Percentiles rank a stretch among this genome's conserved stretches.
phyloP scores from a whole-genome alignment of 2,888 invertebrate genomes.

The Himalopsyche kuldschensis region DNA sequence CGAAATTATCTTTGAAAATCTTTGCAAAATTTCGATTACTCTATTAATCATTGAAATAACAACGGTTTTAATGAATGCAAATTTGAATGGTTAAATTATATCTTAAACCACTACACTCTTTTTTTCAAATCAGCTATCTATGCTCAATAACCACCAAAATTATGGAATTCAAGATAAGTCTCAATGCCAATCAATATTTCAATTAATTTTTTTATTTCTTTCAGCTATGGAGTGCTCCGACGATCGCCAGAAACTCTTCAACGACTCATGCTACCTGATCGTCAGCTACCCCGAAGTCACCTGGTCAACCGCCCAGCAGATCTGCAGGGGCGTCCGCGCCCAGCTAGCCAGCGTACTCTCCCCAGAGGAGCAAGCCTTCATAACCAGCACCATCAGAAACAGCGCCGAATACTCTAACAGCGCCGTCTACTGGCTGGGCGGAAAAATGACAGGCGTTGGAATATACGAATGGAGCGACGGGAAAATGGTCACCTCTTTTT shows the following conservation, averaged over 20 bases:
- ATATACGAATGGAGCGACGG: constrained; percentile 70
- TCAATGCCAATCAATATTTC: not conserved
- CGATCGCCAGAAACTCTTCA: constrained; percentile 68
- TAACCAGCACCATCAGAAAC: constrained; percentile 68
- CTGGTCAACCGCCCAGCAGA: constrained; percentile 69
- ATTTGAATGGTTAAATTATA: no score
- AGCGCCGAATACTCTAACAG: constrained; percentile 73
- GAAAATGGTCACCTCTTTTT: constrained; percentile 58
- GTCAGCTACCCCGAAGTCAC: constrained; percentile 77
- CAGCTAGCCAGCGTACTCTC: constrained; percentile 70
- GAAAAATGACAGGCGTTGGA: constrained; percentile 51
- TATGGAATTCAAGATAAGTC: no score
- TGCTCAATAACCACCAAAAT: no score
- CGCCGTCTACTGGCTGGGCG: constrained; percentile 76
- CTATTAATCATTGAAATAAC: no score
- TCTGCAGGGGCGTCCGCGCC: constrained; percentile 73
- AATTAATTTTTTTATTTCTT: constrained; percentile 43
- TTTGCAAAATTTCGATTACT: no score
- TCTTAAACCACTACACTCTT: no score
- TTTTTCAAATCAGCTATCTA: no score
- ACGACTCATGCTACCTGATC: constrained; percentile 74
- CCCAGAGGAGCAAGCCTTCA: constrained; percentile 70
- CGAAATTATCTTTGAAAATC: no score
- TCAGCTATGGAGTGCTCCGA: constrained; percentile 71
- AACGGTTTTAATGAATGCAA: no score